phyloP scores from a whole-genome alignment of 2,888 invertebrate genomes.

The Rhingia rostrata region DNA sequence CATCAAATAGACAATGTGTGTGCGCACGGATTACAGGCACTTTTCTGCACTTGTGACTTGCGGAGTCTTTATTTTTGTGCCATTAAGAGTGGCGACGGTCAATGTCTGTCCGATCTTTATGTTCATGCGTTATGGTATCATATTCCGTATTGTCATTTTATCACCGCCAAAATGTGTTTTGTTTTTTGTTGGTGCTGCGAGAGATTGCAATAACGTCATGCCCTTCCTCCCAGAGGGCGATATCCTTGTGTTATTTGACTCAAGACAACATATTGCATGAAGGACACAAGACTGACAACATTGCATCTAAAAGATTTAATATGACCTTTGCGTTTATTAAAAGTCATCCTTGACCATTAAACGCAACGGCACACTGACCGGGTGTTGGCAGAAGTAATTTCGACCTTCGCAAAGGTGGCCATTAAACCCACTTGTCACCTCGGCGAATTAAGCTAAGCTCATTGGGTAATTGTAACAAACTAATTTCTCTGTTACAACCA shows the following conservation, averaged over 20 bases:
- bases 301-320: constrained; percentile 43
- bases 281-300: constrained; percentile 33
- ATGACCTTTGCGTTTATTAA: constrained; percentile 62
- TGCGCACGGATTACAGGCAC: constrained; percentile 47
- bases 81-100: constrained; percentile 60
- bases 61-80: constrained; percentile 44
- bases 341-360: constrained; percentile 50
- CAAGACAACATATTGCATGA: constrained; percentile 68
- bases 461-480: constrained; percentile 72
- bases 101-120: constrained; percentile 65
- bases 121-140: constrained; percentile 62
- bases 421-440: constrained; percentile 71
- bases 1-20: constrained; percentile 62
- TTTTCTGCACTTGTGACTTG: constrained; percentile 59
- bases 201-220: constrained; percentile 48
- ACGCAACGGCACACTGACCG: constrained; percentile 25
- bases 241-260: neutral
- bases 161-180: constrained; percentile 42
- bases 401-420: constrained; percentile 32
- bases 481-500: constrained; percentile 61
- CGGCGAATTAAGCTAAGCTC: constrained; percentile 67
- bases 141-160: constrained; percentile 52
- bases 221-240: constrained; percentile 1
- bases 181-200: neutral
- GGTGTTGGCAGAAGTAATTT: constrained; percentile 34